Conservation (phyloP, 2,113 vertebrate species). For the Psilopsiagon aurifrons region DNA sequence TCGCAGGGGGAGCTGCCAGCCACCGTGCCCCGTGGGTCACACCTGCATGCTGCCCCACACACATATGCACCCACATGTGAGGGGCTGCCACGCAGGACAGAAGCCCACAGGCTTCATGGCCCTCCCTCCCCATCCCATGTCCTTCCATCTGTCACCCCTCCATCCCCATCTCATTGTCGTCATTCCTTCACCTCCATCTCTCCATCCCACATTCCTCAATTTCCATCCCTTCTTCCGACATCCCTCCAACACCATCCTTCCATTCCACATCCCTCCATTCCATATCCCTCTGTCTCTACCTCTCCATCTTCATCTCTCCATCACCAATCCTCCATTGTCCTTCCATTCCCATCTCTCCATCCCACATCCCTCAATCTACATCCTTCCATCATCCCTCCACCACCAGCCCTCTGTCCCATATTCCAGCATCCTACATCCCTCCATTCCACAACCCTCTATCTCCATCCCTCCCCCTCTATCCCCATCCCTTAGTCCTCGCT, state of each 20-base stretch:
- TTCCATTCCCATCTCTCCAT: not conserved
- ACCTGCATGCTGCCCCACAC: conserved; percentile 79
- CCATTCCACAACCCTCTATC: not conserved
- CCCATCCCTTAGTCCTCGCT: not conserved
- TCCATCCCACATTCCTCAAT: not conserved
- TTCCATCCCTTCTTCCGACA: not conserved
- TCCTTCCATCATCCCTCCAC: not conserved
- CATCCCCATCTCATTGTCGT: not conserved
- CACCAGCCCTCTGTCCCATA: not conserved
- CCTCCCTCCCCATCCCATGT: not conserved
- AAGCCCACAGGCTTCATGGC: not conserved
- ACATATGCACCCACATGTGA: not conserved
- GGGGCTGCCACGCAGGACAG: not conserved
- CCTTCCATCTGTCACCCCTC: not conserved
- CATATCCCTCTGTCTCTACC: not conserved
- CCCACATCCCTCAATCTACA: not conserved
- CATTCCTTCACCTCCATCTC: not conserved
- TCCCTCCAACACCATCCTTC: not conserved
- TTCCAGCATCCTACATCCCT: not conserved
- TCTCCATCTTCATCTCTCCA: not conserved
- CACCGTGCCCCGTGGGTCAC: conserved; percentile 79
- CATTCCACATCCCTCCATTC: not conserved
- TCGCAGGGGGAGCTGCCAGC: conserved; percentile 79
- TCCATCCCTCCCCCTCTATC: not conserved
- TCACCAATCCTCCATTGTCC: no score